Evolutionary conservation across 2,888 invertebrate species (phyloP), one percentile per base, ranked within the genome.

Genomic region (Criorhina ranunculi): DNA sequence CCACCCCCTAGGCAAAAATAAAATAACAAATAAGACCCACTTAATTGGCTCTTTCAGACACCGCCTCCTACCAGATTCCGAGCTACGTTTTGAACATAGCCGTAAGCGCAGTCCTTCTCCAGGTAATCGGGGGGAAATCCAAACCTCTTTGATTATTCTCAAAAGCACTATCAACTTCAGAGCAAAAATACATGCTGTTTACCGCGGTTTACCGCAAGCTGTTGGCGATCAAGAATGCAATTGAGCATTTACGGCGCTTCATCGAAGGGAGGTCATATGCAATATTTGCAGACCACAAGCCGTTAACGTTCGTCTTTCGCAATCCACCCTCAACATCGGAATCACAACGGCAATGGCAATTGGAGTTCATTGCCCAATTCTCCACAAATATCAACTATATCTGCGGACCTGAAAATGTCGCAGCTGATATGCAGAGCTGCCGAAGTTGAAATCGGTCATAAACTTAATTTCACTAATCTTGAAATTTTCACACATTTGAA

Each of bases 251-350:
- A 3, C 24, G 24, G 24, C 24, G 24, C 24, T 24, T 24, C 4
- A 17, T 66, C n/a, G 66, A 66, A 35, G 42, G 55, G 11, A 11
- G 35, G 11, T 37, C 24, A 24, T 24, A 4, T 24, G 11, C 35
- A 11, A 11, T 8, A 11, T 37, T 8, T 11, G 3, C 11, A 1
- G 35, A 8, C 11, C 11, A 11, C 11, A 11, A 24, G 35, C 11
- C 9, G 11, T 2, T 9, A 1, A 40, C 40, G 40, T 40, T 40
- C 40, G 12, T 5, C 12, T 40, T 40, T 12, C 6, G 40, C 12
- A 40, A 2, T 35, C 9, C 35, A 9, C 8, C 3, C 9, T 35
- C 35, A 11, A 8, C 24, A 1, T 3, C 24, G 24, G 24, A 8
- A 3, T 12, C 40, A 24, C 24, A 1, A 24, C 24, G 24, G 24